Base-by-base conservation (phyloP, 2,888 invertebrate genomes). In the Thereva nobilitata region DNA sequence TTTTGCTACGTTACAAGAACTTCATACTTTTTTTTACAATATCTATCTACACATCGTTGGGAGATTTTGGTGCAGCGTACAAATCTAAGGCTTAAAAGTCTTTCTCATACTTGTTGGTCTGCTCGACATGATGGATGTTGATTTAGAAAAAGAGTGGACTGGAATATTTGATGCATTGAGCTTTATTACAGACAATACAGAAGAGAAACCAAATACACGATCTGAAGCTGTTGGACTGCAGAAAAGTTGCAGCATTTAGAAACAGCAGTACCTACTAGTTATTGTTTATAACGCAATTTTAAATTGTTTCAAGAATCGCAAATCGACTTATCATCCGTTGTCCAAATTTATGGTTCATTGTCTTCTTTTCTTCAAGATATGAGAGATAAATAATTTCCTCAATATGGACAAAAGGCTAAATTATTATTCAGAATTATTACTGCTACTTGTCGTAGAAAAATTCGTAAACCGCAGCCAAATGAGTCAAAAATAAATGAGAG, bases 61-160 rank as follows among this genome's bases (percentile, higher is more conserved):
- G n/a, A n/a, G n/a, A n/a, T n/a, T n/a, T n/a, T n/a, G n/a, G n/a
- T n/a, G n/a, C n/a, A n/a, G n/a, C n/a, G n/a, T n/a, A n/a, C n/a
- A n/a, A n/a, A n/a, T n/a, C n/a, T n/a, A n/a, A n/a, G n/a, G n/a
- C n/a, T n/a, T n/a, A n/a, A n/a, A n/a, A n/a, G n/a, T n/a, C n/a
- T n/a, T n/a, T n/a, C n/a, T n/a, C n/a, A n/a, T n/a, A n/a, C n/a
- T n/a, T n/a, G n/a, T n/a, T n/a, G n/a, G n/a, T n/a, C n/a, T n/a
- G n/a, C n/a, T n/a, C n/a, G n/a, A n/a, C n/a, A n/a, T n/a, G n/a
- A n/a, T n/a, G n/a, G n/a, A n/a, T n/a, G n/a, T n/a, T n/a, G n/a
- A n/a, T n/a, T n/a, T n/a, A n/a, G n/a, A n/a, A 64, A 68, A 70
- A 67, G 67, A 70, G 54, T 70, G 69, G 69, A 44, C 67, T 70